Evolutionary conservation across 2,888 invertebrate genomes (phyloP), one percentile per base, ranked within the genome.

Genomic region (Patella pellucida): DNA sequence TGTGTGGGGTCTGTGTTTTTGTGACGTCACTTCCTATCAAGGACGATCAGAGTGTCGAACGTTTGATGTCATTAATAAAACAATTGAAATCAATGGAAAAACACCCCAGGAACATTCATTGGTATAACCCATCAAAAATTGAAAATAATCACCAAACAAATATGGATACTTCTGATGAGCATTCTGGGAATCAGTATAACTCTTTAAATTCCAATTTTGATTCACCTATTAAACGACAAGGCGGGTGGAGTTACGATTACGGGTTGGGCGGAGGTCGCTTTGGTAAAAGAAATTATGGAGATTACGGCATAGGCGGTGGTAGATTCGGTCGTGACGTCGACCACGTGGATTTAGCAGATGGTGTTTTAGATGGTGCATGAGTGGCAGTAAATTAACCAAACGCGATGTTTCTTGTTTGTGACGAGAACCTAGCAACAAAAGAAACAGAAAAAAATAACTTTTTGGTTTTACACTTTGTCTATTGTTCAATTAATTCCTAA

Each of bases 201-300:
- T 73, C 67, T 7, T 72, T 75, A 5, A 71, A 72, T n/a, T 62
- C 69, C 23, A 74, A 75, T 9, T 76, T 68, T 15, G 80, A 78
- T 52, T 82, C 76, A 1, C 72, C 85, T 19, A 79, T 76, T 41
- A 89, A 89, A 77, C 80, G 88, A 12, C 88, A 89, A 75, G 87
- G 88, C 1, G 82, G 83, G 9, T 89, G 89, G 89, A 88, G 88
- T 75, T 86, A 85, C 79, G 89, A 89, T 79, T 89, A 89, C 76
- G 89, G 89, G 12, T 85, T 89, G 52, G 89, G 89, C 15, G 89
- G 89, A 4, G 89, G 89, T 11, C 77, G 89, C 31, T 89, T 89
- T 78, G 89, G 89, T 50, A 89, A 89, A 81, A 74, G 89, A 3
- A 80, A 78, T 31, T 84, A 79, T 72, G 83, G 80, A 3, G 85